Evolutionary conservation across 2,888 invertebrate genomes (phyloP).

Genomic region (Byasa hedistus): DNA sequence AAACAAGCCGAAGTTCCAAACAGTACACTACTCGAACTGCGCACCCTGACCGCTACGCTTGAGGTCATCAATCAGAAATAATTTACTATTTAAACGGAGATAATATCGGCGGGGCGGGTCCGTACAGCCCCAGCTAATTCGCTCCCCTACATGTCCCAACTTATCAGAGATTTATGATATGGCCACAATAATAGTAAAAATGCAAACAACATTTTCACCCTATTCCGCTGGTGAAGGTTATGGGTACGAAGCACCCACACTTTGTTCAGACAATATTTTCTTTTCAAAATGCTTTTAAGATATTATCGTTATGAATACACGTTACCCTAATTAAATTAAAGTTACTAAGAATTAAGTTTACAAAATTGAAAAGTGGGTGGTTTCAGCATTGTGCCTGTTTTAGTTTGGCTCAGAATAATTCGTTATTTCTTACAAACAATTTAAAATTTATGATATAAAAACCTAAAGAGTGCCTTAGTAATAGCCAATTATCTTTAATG

Average conservation of each 20-base stretch:
- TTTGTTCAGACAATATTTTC: slow-evolving; percentile 5
- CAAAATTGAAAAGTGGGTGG: too few relatives aligned
- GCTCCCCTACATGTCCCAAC: slow-evolving; percentile 25
- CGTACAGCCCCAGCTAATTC: slow-evolving; percentile 24
- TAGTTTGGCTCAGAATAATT: too few relatives aligned
- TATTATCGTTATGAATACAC: slow-evolving; percentile 5
- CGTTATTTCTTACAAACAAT: too few relatives aligned
- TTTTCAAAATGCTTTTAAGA: slow-evolving; percentile 16
- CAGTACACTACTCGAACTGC: too few relatives aligned
- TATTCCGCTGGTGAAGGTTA: slow-evolving; percentile 17
- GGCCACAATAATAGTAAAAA: slow-evolving; percentile 30
- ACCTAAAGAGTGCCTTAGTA: too few relatives aligned
- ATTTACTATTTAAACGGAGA: slow-evolving; percentile 23
- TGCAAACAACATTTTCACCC: slow-evolving; percentile 30
- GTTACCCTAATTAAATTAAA: too few relatives aligned
- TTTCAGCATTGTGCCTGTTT: too few relatives aligned
- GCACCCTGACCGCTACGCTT: background rate
- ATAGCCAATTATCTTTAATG: too few relatives aligned
- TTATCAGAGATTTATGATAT: slow-evolving; percentile 28
- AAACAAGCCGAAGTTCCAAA: too few relatives aligned
- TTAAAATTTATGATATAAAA: too few relatives aligned
- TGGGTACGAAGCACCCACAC: slow-evolving; percentile 4
- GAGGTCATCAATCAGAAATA: slow-evolving; percentile 22
- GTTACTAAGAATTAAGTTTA: too few relatives aligned
- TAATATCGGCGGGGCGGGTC: slow-evolving; percentile 15